Evolutionary conservation across 2,113 vertebrate genomes (phyloP).

Genomic region (Spea bombifrons): DNA sequence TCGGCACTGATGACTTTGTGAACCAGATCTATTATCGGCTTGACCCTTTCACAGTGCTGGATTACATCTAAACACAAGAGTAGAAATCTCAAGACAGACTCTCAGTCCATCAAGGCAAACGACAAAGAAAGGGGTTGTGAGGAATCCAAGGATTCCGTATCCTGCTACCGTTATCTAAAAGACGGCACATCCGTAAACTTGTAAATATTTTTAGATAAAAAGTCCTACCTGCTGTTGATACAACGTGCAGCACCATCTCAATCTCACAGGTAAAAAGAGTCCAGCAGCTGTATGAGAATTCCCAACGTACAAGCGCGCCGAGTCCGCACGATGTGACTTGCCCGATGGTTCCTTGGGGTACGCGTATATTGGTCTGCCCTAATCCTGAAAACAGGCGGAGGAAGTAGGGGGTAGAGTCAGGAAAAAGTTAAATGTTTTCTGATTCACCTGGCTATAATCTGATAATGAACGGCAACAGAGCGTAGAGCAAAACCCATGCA

Average conservation of each 20-base stretch:
- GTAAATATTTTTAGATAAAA: slow-evolving; percentile 20
- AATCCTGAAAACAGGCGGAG: slow-evolving; percentile 55
- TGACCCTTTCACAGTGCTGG: slow-evolving; percentile 88
- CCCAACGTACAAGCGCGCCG: slow-evolving; percentile 88
- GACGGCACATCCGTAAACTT: not conserved
- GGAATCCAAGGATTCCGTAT: no score
- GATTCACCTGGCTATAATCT: no score
- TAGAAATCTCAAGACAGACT: not conserved
- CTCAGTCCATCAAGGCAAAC: not conserved
- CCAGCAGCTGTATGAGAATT: slow-evolving; percentile 93
- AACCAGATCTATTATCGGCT: slow-evolving; percentile 91
- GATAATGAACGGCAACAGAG: no score
- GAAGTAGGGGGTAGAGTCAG: no score
- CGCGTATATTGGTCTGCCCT: slow-evolving; percentile 89
- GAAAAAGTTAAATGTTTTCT: no score
- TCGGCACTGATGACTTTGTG: slow-evolving; percentile 94
- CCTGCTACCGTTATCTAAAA: no score
- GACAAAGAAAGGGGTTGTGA: not conserved
- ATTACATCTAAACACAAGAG: slow-evolving; percentile 78
- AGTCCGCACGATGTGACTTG: slow-evolving; percentile 82
- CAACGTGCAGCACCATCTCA: slow-evolving; percentile 96
- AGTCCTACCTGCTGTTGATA: slow-evolving; percentile 87
- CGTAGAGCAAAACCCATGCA: no score
- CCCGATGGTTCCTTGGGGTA: slow-evolving; percentile 87
- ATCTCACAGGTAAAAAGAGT: slow-evolving; percentile 96